Evolutionary conservation across 2,888 invertebrate species (phyloP), one percentile per base, ranked within the genome.

Genomic region (Globia sparganii): DNA sequence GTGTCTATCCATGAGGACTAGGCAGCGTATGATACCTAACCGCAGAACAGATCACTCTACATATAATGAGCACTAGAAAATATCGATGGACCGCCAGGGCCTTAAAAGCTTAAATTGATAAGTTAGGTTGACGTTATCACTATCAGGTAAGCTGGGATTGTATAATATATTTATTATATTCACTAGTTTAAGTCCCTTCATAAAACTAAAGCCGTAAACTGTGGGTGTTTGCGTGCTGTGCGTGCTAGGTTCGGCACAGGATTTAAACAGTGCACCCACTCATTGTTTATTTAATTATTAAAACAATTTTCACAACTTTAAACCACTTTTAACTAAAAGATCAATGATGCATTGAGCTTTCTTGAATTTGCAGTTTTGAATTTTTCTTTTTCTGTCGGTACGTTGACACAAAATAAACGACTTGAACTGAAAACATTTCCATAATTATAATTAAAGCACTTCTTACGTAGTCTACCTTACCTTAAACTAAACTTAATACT

Each of bases 81-180:
- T 74, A 70, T 84, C 67, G 53, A 67, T 66, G 6, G 71, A 59
- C 65, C 64, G 37, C 18, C 61, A 53, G 76, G 53, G 72, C 74
- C 59, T 76, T 58, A 73, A 25, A n/a, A 75, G 81, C 85, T 85
- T 72, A 66, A 78, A 72, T 75, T 72, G 77, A 77, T 83, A 79
- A 75, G 61, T 65, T 69, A 66, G 81, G 80, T 84, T 86, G 83
- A 83, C 74, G 77, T 85, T 86, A 83, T 83, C 82, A 79, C 56
- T 70, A 76, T 86, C 81, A 15, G 62, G 77, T 84, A 81, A 86
- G 79, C 81, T 78, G 34, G 69, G 72, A 78, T 70, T 65, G 58
- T 75, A 62, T 78, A 68, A 71, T 75, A 74, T 79, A 78, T 73
- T 70, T 53, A 81, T 80, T 81, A 82, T 69, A 76, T 80, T 75